Evolutionary conservation across 2,797 vertebrate genomes (phyloP).

Genomic region (Hipposideros larvatus): DNA sequence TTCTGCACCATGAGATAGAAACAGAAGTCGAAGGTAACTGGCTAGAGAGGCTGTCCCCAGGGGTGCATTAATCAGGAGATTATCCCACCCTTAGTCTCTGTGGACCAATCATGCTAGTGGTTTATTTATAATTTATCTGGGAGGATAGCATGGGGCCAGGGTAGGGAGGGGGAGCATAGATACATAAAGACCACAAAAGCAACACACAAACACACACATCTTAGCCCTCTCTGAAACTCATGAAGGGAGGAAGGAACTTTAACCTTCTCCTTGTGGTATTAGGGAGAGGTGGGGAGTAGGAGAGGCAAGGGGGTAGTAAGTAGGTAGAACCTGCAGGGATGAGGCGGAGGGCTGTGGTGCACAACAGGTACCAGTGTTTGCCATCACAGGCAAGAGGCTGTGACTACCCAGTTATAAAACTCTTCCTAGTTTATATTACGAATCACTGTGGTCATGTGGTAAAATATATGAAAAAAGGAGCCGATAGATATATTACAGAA

Average conservation of each 20-base stretch:
- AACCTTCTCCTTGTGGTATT: neutral
- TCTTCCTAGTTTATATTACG: neutral
- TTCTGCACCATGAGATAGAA: slow-evolving; percentile 58
- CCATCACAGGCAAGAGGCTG: neutral
- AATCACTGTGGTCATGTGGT: neutral
- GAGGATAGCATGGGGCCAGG: slow-evolving; percentile 46
- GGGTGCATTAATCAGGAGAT: slow-evolving; percentile 76
- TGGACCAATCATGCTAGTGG: slow-evolving; percentile 72
- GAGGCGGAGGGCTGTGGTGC: neutral
- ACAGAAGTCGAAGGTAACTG: slow-evolving; percentile 65
- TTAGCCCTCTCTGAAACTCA: neutral
- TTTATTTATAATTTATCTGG: slow-evolving; percentile 80
- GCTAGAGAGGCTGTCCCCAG: slow-evolving; percentile 66
- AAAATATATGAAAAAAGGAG: neutral
- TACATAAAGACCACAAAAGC: slow-evolving; percentile 20
- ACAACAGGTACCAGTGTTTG: neutral
- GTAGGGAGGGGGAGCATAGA: slow-evolving; percentile 8
- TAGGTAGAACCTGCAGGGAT: neutral
- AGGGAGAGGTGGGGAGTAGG: neutral
- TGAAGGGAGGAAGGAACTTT: neutral
- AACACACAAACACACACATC: neutral
- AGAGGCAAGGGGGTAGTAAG: neutral
- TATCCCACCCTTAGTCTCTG: slow-evolving; percentile 72
- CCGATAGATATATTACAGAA: neutral
- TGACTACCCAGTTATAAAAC: neutral